Evolutionary conservation across 2,113 vertebrate species (phyloP).

Genomic region (Haemorhous mexicanus): DNA sequence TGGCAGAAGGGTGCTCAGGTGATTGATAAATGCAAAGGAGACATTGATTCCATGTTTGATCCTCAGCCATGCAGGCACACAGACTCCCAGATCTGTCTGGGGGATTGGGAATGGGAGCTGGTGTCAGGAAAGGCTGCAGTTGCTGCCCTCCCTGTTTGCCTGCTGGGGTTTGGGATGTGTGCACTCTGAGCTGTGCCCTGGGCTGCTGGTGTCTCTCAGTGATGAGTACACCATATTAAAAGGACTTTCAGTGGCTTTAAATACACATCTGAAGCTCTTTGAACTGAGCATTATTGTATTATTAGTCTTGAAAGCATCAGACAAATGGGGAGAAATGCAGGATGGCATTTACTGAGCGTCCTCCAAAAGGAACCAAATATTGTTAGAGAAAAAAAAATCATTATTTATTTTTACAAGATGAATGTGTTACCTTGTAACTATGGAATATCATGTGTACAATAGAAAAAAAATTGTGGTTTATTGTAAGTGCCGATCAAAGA

Average conservation of each 20-base stretch:
- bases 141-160: too few species aligned
- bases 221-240: not conserved
- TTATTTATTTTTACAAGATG: not conserved
- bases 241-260: not conserved
- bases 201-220: not conserved
- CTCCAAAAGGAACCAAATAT: not conserved
- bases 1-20: not conserved
- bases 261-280: not conserved
- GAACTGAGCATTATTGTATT: not conserved
- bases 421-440: not conserved
- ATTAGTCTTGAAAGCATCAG: not conserved
- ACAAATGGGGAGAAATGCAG: not conserved
- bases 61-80: not conserved
- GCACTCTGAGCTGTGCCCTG: not conserved
- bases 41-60: not conserved
- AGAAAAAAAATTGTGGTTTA: not conserved
- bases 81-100: not conserved
- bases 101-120: not conserved
- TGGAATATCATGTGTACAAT: not conserved
- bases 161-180: not conserved
- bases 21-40: not conserved
- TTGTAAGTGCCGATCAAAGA: slow-evolving; percentile 17
- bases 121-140: not conserved
- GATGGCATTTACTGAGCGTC: not conserved
- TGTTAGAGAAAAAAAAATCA: not conserved